A percentile compares a stretch with the other conserved stretches of the same genome.
Evolutionary conservation across 2,888 invertebrate species (phyloP).

Genomic region (Vanessa cardui): DNA sequence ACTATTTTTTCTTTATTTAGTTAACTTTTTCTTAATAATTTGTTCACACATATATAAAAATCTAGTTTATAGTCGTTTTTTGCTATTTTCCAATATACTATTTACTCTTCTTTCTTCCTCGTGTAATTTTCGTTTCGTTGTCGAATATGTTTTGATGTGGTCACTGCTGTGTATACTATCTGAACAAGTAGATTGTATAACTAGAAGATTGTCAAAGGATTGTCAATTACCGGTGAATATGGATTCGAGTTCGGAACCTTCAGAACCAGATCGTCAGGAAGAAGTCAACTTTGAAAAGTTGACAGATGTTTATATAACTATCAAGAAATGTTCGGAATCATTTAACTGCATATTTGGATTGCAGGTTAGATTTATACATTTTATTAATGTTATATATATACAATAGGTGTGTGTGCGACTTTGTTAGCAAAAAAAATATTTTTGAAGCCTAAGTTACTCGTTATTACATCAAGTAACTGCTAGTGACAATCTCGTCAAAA

Average conservation of each 20-base stretch:
- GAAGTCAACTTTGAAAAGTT: slow-evolving; percentile 12
- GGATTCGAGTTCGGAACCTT: too few species aligned
- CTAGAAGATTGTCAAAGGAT: slow-evolving; percentile 6
- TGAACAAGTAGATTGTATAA: slow-evolving; percentile 18
- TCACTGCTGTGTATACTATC: neutral
- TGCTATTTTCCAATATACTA: neutral
- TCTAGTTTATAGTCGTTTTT: too few species aligned
- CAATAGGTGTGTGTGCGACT: too few species aligned
- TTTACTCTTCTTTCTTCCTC: too few species aligned
- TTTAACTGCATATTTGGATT: slow-evolving; percentile 26
- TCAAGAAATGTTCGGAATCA: slow-evolving; percentile 17
- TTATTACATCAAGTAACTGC: too few species aligned
- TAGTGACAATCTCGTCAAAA: too few species aligned
- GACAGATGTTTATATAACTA: slow-evolving; percentile 15
- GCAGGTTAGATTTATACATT: slow-evolving; percentile 3
- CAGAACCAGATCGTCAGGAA: neutral
- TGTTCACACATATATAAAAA: too few species aligned
- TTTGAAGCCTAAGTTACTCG: too few species aligned
- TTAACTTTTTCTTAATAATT: too few species aligned
- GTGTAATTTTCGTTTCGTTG: neutral
- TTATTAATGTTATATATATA: too few species aligned
- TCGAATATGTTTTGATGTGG: neutral
- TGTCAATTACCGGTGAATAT: neutral
- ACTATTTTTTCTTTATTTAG: too few species aligned
- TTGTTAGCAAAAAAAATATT: too few species aligned